Percentiles rank a stretch among this genome's conserved stretches.
These are phyloP conservation scores for Desmophyllum pertusum DNA, from an alignment of 92 coral and sea anemone species.

Conservation along the genomic window DNA sequence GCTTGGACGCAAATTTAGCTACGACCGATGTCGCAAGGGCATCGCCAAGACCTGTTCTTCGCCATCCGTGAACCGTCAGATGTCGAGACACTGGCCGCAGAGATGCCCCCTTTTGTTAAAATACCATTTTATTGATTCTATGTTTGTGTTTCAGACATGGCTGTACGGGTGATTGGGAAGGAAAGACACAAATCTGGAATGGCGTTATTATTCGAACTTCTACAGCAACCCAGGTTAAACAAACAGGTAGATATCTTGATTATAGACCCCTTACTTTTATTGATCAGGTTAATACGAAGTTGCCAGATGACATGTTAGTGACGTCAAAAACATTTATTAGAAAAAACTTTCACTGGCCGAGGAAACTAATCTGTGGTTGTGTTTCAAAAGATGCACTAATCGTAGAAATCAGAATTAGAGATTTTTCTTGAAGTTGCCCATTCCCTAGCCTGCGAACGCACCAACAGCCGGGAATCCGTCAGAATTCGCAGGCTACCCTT, in stretches of 20 bases:
- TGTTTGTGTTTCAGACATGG: constrained; percentile 50
- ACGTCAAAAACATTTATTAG: no score
- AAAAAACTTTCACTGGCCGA: background rate
- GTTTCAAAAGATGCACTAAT: background rate
- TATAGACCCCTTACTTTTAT: background rate
- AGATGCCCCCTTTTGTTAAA: background rate
- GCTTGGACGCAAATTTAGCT: no score
- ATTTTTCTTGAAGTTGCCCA: no score
- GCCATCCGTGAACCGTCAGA: background rate
- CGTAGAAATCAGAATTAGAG: background rate
- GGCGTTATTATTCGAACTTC: constrained; percentile 80
- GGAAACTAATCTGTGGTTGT: background rate
- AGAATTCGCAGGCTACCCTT: no score
- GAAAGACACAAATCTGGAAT: constrained; percentile 80
- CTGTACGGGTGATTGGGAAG: constrained; percentile 74
- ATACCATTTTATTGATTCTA: background rate
- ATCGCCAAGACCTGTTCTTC: background rate
- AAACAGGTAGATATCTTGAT: constrained; percentile 72
- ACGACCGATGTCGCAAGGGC: no score
- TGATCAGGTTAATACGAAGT: background rate
- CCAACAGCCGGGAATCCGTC: no score
- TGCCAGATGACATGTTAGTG: no score
- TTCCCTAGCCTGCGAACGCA: no score
- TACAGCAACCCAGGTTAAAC: constrained; percentile 91
- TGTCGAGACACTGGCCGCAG: background rate